Conservation (phyloP, 2,888 invertebrate genomes). For the Drosophila histrio region DNA sequence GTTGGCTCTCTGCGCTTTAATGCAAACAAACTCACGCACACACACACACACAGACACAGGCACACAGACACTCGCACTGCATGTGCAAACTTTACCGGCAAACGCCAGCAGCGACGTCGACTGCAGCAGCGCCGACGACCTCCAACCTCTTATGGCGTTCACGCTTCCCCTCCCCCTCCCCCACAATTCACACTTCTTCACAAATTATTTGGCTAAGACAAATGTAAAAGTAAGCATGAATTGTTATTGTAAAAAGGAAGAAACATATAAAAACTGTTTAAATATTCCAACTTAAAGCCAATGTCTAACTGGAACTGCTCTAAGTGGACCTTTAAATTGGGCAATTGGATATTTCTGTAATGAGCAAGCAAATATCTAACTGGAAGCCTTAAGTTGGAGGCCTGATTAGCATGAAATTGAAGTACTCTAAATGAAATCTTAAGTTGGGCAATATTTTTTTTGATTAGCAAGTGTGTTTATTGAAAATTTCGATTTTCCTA, state of each 20-base stretch:
- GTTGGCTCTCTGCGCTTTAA: conserved; percentile 27
- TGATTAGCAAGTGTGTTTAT: neutral
- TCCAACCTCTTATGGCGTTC: conserved; percentile 12
- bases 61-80: conserved; percentile 36
- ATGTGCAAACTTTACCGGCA: conserved; percentile 60
- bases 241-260: neutral
- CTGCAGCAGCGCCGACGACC: conserved; percentile 39
- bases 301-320: neutral
- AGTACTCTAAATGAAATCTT: too few relatives aligned
- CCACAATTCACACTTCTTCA: neutral
- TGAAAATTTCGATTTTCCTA: too few relatives aligned
- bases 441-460: too few relatives aligned
- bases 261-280: neutral
- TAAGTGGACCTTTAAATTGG: too few relatives aligned
- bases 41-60: neutral
- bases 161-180: neutral
- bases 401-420: too few relatives aligned
- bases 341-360: too few relatives aligned
- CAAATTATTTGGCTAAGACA: neutral
- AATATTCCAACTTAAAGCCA: neutral
- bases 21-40: conserved; percentile 21
- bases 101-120: conserved; percentile 40
- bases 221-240: neutral
- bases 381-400: too few relatives aligned
- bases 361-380: too few relatives aligned